phyloP scores from a whole-genome alignment of 2,797 vertebrate species.

The Enteromius mattozi region DNA sequence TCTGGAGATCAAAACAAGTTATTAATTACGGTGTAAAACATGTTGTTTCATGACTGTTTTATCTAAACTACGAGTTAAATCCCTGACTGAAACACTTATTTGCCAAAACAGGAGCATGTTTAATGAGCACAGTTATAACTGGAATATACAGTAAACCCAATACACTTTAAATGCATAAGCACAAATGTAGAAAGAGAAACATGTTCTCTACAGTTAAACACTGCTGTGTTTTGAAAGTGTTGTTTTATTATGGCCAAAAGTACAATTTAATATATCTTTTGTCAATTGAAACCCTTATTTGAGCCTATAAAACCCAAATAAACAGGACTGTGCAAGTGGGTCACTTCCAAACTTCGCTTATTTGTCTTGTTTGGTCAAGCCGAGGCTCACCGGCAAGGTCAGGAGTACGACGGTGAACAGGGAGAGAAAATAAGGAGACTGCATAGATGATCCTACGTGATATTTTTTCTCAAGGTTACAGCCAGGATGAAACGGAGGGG shows the following conservation, averaged over 20 bases:
- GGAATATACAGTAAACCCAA: neutral
- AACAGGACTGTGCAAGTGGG: slow-evolving; percentile 45
- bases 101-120: neutral
- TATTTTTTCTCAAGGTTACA: slow-evolving; percentile 63
- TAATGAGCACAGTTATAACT: neutral
- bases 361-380: slow-evolving; percentile 55
- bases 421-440: slow-evolving; percentile 48
- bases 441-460: slow-evolving; percentile 48
- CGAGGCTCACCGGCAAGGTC: slow-evolving; percentile 54
- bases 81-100: neutral
- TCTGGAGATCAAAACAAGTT: slow-evolving; percentile 8
- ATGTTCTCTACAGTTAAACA: neutral
- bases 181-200: neutral
- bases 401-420: slow-evolving; percentile 32
- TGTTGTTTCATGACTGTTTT: slow-evolving; percentile 6
- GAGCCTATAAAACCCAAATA: slow-evolving; percentile 1
- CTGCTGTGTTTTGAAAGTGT: neutral
- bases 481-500: slow-evolving; percentile 49
- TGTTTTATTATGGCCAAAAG: slow-evolving; percentile 14
- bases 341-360: slow-evolving; percentile 45
- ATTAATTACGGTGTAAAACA: slow-evolving; percentile 27
- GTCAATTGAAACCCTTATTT: neutral
- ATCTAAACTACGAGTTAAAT: slow-evolving; percentile 7
- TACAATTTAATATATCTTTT: slow-evolving; percentile 15
- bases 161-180: neutral